These are phyloP conservation scores for Drosophila nikananu DNA, from an alignment of 1,140 invertebrate species.

Conservation along the genomic window DNA sequence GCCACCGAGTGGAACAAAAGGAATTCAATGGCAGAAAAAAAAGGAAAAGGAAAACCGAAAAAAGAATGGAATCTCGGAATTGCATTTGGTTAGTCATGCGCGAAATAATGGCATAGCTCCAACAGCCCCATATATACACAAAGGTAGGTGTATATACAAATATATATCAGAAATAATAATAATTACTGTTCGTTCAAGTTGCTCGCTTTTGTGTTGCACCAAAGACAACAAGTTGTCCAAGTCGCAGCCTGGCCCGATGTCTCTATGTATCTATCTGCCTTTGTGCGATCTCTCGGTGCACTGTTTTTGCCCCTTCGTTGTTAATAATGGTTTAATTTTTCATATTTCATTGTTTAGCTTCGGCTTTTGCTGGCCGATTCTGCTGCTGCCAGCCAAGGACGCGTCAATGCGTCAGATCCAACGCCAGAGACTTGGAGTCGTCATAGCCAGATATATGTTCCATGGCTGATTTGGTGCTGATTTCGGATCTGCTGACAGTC, in stretches of 20 bases:
- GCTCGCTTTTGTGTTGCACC: constrained; percentile 69
- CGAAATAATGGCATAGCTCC: constrained; percentile 68
- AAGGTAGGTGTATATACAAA: constrained; percentile 28
- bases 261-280: constrained; percentile 35
- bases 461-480: constrained; percentile 50
- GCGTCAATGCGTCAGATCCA: constrained; percentile 60
- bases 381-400: constrained; percentile 58
- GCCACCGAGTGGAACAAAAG: constrained; percentile 68
- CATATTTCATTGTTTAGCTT: constrained; percentile 66
- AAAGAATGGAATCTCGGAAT: constrained; percentile 80
- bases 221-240: constrained; percentile 44
- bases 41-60: constrained; percentile 48
- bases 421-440: constrained; percentile 10
- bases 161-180: constrained; percentile 65
- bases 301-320: constrained; percentile 33
- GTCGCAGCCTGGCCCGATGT: constrained; percentile 36
- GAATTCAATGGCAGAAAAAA: constrained; percentile 49
- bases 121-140: constrained; percentile 7
- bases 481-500: constrained; percentile 35
- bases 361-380: constrained; percentile 34
- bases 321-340: constrained; percentile 76
- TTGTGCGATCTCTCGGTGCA: constrained; percentile 48
- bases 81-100: constrained; percentile 83
- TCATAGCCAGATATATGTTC: constrained; percentile 20
- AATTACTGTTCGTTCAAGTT: constrained; percentile 70